Evolutionary conservation across 2,113 vertebrate species (phyloP).

Genomic region (Pongo abelii): DNA sequence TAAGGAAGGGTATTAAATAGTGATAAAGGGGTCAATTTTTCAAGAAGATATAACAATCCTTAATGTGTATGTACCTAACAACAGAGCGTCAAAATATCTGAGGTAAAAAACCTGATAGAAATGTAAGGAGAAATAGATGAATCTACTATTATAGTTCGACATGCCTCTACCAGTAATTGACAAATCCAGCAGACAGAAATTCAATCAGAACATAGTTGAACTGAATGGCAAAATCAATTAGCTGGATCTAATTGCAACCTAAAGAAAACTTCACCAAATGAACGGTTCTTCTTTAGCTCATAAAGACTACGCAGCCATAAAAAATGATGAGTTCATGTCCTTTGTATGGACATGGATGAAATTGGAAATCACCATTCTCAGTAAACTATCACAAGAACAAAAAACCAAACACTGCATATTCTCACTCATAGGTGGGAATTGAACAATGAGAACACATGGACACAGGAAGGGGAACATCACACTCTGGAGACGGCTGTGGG

Average conservation of each 20-base stretch:
- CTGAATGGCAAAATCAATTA: neutral
- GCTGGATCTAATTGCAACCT: neutral
- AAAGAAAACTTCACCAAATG: neutral
- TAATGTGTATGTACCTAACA: neutral
- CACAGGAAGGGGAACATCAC: too few relatives aligned
- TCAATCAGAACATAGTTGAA: neutral
- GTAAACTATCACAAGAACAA: too few relatives aligned
- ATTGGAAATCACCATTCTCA: too few relatives aligned
- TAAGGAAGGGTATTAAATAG: neutral
- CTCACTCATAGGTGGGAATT: too few relatives aligned
- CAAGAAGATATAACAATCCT: neutral
- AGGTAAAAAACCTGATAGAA: neutral
- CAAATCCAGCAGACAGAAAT: neutral
- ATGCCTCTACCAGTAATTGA: neutral
- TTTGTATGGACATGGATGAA: too few relatives aligned
- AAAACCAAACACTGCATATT: too few relatives aligned
- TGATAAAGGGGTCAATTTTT: neutral
- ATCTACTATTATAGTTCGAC: neutral
- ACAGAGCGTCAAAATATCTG: neutral
- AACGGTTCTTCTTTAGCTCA: neutral
- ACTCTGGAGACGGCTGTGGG: too few relatives aligned
- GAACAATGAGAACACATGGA: too few relatives aligned
- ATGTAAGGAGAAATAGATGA: neutral
- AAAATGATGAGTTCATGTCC: too few relatives aligned
- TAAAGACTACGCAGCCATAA: neutral